Evolutionary conservation across 2,797 vertebrate species (phyloP).

Genomic region (Dermochelys coriacea): DNA sequence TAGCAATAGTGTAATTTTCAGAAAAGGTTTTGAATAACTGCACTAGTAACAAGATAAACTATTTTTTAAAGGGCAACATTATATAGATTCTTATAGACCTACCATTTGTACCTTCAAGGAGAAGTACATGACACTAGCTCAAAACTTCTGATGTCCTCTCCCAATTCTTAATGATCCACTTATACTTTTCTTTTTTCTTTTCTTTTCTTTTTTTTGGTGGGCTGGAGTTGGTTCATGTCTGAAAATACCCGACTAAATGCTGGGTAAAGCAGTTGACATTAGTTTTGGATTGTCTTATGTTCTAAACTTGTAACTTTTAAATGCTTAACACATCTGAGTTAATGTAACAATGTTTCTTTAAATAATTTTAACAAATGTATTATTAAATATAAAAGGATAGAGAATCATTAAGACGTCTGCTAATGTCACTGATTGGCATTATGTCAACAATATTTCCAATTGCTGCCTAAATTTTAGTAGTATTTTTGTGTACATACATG

Average conservation of each 20-base stretch:
- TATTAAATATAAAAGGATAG: background rate
- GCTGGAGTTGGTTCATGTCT: background rate
- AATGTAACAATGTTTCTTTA: background rate
- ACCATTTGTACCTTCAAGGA: constrained; percentile 60
- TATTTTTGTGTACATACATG: background rate
- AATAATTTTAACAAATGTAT: constrained; percentile 21
- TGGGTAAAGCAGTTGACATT: background rate
- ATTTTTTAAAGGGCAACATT: constrained; percentile 13
- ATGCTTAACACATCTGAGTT: background rate
- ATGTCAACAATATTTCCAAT: background rate
- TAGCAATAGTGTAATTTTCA: constrained; percentile 25
- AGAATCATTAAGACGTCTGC: background rate
- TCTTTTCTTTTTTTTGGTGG: background rate
- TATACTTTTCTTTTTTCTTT: background rate
- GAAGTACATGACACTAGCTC: constrained; percentile 66
- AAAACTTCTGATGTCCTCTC: constrained; percentile 58
- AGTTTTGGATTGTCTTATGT: background rate
- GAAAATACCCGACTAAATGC: accelerated
- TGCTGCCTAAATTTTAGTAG: background rate
- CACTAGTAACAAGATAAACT: background rate
- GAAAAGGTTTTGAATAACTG: background rate
- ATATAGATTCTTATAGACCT: constrained; percentile 64
- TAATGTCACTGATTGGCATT: background rate
- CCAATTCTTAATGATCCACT: background rate
- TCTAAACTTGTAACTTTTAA: background rate